phyloP scores from a whole-genome alignment of 2,797 vertebrate species.

The Ptychobarbus kaznakovi region DNA sequence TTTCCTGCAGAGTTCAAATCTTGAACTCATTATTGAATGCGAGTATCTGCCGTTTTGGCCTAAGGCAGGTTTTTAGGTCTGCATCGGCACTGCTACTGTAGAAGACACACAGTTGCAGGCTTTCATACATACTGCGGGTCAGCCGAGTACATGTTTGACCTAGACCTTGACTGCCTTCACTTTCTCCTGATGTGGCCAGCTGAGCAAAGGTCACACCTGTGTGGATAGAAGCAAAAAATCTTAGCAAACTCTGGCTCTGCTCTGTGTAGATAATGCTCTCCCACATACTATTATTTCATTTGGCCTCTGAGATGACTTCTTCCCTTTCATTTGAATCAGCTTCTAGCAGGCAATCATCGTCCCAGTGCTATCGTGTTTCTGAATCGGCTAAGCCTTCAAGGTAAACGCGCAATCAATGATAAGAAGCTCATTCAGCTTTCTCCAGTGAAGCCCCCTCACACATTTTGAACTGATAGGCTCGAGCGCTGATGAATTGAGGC shows the following conservation, averaged over 20 bases:
- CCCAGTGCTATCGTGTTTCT: slow-evolving; percentile 42
- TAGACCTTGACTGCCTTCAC: not conserved
- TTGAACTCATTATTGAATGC: not conserved
- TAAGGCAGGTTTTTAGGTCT: not conserved
- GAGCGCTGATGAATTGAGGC: slow-evolving; percentile 44
- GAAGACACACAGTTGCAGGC: not conserved
- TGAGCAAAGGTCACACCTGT: not conserved
- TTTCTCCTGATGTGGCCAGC: not conserved
- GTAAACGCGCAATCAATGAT: slow-evolving; percentile 50
- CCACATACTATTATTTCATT: slow-evolving; percentile 37
- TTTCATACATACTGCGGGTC: not conserved
- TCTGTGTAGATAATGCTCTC: slow-evolving; percentile 35
- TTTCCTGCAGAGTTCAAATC: slow-evolving; percentile 11
- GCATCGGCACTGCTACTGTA: not conserved
- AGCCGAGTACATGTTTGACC: slow-evolving; percentile 3
- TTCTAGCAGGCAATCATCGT: slow-evolving; percentile 52
- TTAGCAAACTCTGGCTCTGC: slow-evolving; percentile 26
- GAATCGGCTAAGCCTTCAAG: slow-evolving; percentile 45
- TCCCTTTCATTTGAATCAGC: slow-evolving; percentile 32
- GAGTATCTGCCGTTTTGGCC: not conserved
- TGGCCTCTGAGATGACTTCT: slow-evolving; percentile 6
- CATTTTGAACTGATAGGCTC: slow-evolving; percentile 42
- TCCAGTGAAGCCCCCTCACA: slow-evolving; percentile 32
- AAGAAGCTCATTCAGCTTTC: slow-evolving; percentile 43
- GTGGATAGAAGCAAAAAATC: slow-evolving; percentile 8